Evolutionary conservation across 1,140 invertebrate species (phyloP), one percentile per base, ranked within the genome.

Genomic region (Meloidogyne floridensis): DNA sequence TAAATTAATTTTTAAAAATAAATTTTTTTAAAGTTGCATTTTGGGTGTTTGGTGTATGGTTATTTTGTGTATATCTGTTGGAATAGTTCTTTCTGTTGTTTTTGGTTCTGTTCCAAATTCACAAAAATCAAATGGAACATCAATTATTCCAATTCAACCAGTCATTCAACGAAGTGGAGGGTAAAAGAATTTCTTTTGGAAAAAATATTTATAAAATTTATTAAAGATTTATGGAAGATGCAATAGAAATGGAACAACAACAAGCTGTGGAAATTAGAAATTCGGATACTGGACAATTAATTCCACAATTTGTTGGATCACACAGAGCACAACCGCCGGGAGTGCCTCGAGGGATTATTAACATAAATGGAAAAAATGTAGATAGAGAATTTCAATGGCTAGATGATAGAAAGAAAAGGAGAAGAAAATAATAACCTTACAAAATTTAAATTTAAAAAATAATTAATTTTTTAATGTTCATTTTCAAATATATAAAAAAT

Each of bases 41-140:
- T 69, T 76, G 9, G 79, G 56, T 75, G 81, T 84, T 53, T 84
- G 82, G 82, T 83, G 80, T 72, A 54, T 84, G 47, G 77, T 84
- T 32, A 84, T 84, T 32, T 71, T 84, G 18, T 84, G 77, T 72
- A 84, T 84, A 43, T 77, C 73, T 11, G 18, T 84, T 32, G 82
- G 82, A 13, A 84, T 84, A 9, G 74, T 84, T 74, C 72, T 81
- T 42, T 76, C 82, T 15, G 82, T 84, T 20, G 75, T 76, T 76
- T n/a, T 56, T 76, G 72, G 59, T 65, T 65, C 59, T 65, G 59
- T 15, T 4, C 59, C 59, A 65, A 65, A 65, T 65, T n/a, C 15
- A 4, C 59, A 65, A 65, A 65, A 65, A 65, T 65, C 59, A 65
- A 65, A 65, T 65, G 59, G 59, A n/a, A 65, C 59, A 65, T 65